Evolutionary conservation across 2,113 vertebrate genomes (phyloP).

Genomic region (Poicephalus gulielmi): DNA sequence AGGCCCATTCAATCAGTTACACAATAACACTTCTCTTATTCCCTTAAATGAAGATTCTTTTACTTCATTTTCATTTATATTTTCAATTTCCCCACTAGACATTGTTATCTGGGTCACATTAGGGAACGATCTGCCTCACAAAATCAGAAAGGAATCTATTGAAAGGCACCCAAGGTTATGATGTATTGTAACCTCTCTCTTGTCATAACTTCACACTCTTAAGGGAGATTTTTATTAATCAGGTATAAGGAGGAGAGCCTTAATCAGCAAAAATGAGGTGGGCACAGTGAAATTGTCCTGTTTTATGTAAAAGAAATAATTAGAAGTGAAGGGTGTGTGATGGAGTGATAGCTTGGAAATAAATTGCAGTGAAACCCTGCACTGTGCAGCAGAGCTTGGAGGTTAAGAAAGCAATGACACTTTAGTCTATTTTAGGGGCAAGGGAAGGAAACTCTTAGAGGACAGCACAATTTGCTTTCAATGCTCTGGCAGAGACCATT

Average conservation of each 20-base stretch:
- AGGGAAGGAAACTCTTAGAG: background rate
- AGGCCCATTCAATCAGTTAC: constrained; percentile 75
- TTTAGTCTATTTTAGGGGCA: constrained; percentile 13
- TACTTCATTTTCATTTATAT: constrained; percentile 86
- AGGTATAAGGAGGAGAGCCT: constrained; percentile 27
- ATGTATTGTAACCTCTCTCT: constrained; percentile 71
- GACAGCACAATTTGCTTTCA: background rate
- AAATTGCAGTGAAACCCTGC: constrained; percentile 60
- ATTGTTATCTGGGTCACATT: constrained; percentile 85
- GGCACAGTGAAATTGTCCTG: constrained; percentile 5
- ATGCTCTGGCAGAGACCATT: background rate
- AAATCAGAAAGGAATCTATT: constrained; percentile 74
- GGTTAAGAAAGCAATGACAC: constrained; percentile 20
- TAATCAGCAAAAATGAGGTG: constrained; percentile 71
- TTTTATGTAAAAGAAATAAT: constrained; percentile 71
- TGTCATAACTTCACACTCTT: constrained; percentile 55
- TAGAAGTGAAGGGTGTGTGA: constrained; percentile 48
- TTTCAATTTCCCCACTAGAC: constrained; percentile 82
- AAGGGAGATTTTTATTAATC: constrained; percentile 67
- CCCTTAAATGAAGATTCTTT: constrained; percentile 74
- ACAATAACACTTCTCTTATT: constrained; percentile 76
- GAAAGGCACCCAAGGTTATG: constrained; percentile 73
- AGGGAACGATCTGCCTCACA: constrained; percentile 71
- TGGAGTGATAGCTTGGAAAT: constrained; percentile 60
- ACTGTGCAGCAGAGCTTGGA: constrained; percentile 22